Evolutionary conservation across 1,140 invertebrate species (phyloP).

Genomic region (Diorhabda sublineata): DNA sequence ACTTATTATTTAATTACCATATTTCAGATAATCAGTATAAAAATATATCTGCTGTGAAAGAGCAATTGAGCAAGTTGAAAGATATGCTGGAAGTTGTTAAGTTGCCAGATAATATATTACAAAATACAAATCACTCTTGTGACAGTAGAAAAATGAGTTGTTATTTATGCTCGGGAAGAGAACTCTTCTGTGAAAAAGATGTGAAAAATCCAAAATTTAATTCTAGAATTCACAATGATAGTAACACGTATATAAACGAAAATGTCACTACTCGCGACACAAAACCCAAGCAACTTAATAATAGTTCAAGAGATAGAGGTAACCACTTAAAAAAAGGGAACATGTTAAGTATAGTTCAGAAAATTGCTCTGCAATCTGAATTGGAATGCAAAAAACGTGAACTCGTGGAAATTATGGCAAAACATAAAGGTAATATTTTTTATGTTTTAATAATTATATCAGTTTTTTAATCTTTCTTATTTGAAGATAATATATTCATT

Average conservation of each 20-base stretch:
- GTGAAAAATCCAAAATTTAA: constrained; percentile 28
- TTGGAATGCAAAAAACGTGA: constrained; percentile 46
- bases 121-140: constrained; percentile 24
- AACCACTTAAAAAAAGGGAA: constrained; percentile 26
- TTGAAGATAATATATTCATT: no score
- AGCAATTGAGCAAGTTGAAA: constrained; percentile 43
- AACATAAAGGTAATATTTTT: constrained; percentile 43
- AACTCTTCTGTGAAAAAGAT: constrained; percentile 43
- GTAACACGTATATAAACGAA: constrained; percentile 23
- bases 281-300: constrained; percentile 38
- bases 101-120: constrained; percentile 35
- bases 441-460: no score
- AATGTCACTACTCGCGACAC: constrained; percentile 15
- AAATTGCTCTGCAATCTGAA: constrained; percentile 40
- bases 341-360: constrained; percentile 31
- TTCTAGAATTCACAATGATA: constrained; percentile 19
- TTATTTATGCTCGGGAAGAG: constrained; percentile 37
- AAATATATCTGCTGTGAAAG: constrained; percentile 45
- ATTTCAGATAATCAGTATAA: constrained; percentile 37
- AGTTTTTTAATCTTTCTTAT: no score
- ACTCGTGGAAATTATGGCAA: constrained; percentile 49
- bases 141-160: constrained; percentile 34
- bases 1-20: constrained; percentile 6
- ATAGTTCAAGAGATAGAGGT: constrained; percentile 36
- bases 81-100: constrained; percentile 45